phyloP scores from a whole-genome alignment of 2,888 invertebrate species.

The Agrotis exclamationis region DNA sequence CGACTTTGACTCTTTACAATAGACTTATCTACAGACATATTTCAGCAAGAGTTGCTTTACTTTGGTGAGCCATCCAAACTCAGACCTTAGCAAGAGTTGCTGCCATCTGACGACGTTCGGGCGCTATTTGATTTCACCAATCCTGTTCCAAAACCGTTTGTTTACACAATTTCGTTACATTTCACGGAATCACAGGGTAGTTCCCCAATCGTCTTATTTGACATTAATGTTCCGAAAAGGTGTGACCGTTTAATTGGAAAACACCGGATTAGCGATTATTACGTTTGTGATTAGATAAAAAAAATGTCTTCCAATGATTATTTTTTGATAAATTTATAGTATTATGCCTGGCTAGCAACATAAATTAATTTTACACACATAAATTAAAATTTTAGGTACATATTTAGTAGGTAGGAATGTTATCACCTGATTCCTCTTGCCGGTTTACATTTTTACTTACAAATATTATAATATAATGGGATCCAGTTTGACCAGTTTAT shows the following conservation, averaged over 20 bases:
- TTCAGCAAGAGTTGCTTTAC: too few relatives aligned
- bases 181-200: too few relatives aligned
- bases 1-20: too few relatives aligned
- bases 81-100: too few relatives aligned
- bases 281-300: conserved; percentile 11
- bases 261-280: neutral
- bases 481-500: conserved; percentile 10
- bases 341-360: neutral
- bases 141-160: too few relatives aligned
- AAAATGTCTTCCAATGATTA: conserved; percentile 19
- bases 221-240: neutral
- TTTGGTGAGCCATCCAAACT: too few relatives aligned
- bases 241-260: neutral
- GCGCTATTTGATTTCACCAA: too few relatives aligned
- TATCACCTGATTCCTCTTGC: neutral
- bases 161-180: too few relatives aligned
- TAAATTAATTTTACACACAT: neutral
- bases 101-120: too few relatives aligned
- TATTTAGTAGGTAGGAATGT: neutral
- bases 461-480: neutral
- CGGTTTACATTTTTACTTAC: neutral
- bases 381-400: neutral
- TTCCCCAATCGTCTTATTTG: neutral
- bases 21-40: too few relatives aligned
- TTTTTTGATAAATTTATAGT: too few relatives aligned